Evolutionary conservation across 1,140 invertebrate species (phyloP).

Genomic region (Yoshiicerus persimilis): DNA sequence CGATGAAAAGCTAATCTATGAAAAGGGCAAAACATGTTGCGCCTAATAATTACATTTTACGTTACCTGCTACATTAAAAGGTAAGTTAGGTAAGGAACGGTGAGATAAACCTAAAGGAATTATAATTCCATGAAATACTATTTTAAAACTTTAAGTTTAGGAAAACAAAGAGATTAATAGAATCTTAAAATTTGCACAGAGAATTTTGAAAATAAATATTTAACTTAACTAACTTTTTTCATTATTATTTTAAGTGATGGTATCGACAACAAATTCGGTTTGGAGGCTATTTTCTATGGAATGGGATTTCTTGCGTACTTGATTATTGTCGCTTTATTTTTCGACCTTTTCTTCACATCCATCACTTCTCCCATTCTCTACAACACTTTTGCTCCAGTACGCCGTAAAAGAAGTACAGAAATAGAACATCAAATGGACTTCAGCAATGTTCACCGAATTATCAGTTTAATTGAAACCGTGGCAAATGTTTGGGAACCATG

Average conservation of each 20-base stretch:
- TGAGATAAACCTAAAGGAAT: too few species aligned
- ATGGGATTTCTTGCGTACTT: slow-evolving; percentile 44
- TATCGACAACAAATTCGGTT: slow-evolving; percentile 49
- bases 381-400: slow-evolving; percentile 45
- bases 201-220: neutral
- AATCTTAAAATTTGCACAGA: neutral
- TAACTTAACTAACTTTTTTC: neutral
- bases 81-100: neutral
- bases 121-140: too few species aligned
- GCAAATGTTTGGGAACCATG: neutral
- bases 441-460: neutral
- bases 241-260: slow-evolving; percentile 39
- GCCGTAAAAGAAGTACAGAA: slow-evolving; percentile 30
- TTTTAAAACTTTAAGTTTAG: too few species aligned
- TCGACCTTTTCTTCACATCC: slow-evolving; percentile 47
- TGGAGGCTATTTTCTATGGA: slow-evolving; percentile 48
- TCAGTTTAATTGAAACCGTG: neutral
- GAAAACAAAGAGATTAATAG: too few species aligned
- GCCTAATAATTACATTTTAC: too few species aligned
- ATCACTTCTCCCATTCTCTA: slow-evolving; percentile 48
- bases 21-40: too few species aligned
- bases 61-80: too few species aligned
- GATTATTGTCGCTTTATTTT: slow-evolving; percentile 40
- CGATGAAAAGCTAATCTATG: too few species aligned
- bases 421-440: neutral